phyloP scores from a whole-genome alignment of 30 jellyfish, hydroid and myxozoan genomes.

The Pseudorhiza aurosa region DNA sequence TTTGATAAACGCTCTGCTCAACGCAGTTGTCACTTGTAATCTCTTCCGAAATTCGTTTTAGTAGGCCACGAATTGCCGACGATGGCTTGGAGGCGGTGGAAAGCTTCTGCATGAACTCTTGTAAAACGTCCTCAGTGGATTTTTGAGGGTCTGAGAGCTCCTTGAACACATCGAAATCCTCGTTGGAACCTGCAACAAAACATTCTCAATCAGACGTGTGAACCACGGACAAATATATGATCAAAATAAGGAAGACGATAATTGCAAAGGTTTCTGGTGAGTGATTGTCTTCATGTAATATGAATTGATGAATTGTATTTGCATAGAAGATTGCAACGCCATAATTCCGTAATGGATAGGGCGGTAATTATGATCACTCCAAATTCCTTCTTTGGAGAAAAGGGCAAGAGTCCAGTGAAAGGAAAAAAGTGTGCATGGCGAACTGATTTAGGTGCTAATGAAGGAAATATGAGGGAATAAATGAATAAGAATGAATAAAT shows the following conservation, averaged over 20 bases:
- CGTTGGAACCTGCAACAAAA: slow-evolving; percentile 23
- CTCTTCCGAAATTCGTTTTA: slow-evolving; percentile 57
- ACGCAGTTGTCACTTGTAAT: slow-evolving; percentile 34
- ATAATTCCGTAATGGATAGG: no score
- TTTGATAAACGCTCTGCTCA: slow-evolving; percentile 19
- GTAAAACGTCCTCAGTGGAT: slow-evolving; percentile 55
- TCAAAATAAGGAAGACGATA: background rate
- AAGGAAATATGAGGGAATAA: no score
- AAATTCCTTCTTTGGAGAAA: no score
- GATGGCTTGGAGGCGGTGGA: slow-evolving; percentile 47
- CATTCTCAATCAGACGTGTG: background rate
- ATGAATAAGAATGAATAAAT: no score
- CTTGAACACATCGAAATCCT: slow-evolving; percentile 49
- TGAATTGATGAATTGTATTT: no score
- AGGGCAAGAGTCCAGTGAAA: no score
- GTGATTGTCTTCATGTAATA: no score
- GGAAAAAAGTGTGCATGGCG: no score
- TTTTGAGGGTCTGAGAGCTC: slow-evolving; percentile 51
- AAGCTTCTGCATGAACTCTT: slow-evolving; percentile 49
- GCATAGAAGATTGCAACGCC: no score
- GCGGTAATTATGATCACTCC: no score
- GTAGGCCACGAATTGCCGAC: slow-evolving; percentile 57
- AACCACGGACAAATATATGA: background rate
- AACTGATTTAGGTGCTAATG: no score
- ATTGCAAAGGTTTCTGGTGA: no score